Conservation (phyloP, 2,113 vertebrate genomes). For the Trematocara stigmaticum region DNA sequence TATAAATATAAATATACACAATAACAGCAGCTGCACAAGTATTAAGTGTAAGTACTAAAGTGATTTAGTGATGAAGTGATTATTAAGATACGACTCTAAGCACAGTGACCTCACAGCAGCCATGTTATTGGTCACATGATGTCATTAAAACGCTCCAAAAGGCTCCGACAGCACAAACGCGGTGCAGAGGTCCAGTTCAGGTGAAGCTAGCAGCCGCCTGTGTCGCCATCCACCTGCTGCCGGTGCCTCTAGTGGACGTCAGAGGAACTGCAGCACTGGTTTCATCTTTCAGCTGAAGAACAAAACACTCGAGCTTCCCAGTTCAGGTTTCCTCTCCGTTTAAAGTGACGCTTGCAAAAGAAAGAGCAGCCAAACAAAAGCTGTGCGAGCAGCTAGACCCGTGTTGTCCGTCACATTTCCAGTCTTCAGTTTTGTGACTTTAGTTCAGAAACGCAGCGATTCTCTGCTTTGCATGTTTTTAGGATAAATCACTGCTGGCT, state of each 20-base stretch:
- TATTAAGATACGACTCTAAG: neutral
- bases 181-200: accelerated
- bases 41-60: too few relatives aligned
- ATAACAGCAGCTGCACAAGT: too few relatives aligned
- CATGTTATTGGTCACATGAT: neutral
- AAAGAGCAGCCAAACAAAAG: neutral
- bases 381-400: neutral
- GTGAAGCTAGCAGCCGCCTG: neutral
- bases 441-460: neutral
- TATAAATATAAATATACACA: too few relatives aligned
- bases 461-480: neutral
- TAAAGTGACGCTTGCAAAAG: neutral
- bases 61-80: too few relatives aligned
- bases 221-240: neutral
- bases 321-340: neutral
- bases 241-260: neutral
- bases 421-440: neutral
- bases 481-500: neutral
- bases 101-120: neutral
- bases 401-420: neutral
- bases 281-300: neutral
- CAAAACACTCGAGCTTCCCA: neutral
- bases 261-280: neutral
- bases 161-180: neutral
- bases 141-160: neutral